phyloP scores from a whole-genome alignment of 2,113 vertebrate genomes.

The Tragelaphus imberbis region DNA sequence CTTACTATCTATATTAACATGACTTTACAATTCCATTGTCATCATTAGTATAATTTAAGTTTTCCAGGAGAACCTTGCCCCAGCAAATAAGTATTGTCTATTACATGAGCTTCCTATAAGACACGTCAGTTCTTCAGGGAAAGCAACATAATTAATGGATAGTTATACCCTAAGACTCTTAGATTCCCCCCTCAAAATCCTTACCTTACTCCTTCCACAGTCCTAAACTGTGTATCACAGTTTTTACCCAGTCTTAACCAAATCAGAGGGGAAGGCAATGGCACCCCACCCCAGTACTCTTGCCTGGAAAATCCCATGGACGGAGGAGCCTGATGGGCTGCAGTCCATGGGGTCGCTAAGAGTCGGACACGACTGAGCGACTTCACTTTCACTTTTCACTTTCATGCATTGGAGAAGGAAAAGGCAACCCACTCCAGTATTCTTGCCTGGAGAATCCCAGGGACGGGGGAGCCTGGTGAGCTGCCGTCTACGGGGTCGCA shows the following conservation, averaged over 20 bases:
- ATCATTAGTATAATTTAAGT: background rate
- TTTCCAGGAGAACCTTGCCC: background rate
- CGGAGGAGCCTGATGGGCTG: too few relatives aligned
- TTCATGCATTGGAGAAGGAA: too few relatives aligned
- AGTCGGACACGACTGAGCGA: too few relatives aligned
- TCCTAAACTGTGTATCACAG: background rate
- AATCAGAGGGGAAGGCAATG: too few relatives aligned
- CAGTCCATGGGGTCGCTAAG: too few relatives aligned
- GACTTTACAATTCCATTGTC: background rate
- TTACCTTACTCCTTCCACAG: background rate
- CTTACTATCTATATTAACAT: background rate
- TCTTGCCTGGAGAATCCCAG: too few relatives aligned
- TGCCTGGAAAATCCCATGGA: too few relatives aligned
- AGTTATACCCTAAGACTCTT: background rate
- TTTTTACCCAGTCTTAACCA: background rate
- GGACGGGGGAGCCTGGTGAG: too few relatives aligned
- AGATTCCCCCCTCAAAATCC: background rate
- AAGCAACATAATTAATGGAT: background rate
- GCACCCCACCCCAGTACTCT: too few relatives aligned
- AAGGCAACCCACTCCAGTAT: too few relatives aligned
- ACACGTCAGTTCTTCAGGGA: background rate
- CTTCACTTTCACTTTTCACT: too few relatives aligned
- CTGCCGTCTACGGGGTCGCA: too few relatives aligned
- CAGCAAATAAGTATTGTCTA: background rate
- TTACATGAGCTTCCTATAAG: background rate